These are phyloP conservation scores for Pan paniscus DNA, from an alignment of 2,113 vertebrate species.

Conservation along the genomic window DNA sequence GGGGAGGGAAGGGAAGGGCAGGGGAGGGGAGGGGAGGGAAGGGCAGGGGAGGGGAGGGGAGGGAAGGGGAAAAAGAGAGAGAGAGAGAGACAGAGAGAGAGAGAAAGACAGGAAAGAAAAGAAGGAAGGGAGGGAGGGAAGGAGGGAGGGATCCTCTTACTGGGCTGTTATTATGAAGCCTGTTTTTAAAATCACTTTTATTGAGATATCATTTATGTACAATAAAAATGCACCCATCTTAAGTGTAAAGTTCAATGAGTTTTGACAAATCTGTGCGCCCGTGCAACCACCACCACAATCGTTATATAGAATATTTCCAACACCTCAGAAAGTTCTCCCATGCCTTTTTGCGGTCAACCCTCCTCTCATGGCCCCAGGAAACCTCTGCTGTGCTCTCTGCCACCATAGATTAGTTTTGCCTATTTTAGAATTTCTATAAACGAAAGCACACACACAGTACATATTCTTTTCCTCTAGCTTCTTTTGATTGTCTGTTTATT, in stretches of 20 bases:
- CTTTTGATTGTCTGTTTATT: background rate
- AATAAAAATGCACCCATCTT: background rate
- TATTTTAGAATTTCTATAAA: background rate
- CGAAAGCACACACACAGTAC: background rate
- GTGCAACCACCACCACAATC: background rate
- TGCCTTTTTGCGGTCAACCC: background rate
- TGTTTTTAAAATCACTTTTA: background rate
- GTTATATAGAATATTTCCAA: background rate
- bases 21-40: fast-evolving
- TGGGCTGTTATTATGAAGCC: background rate
- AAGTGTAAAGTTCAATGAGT: background rate
- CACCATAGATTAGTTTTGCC: background rate
- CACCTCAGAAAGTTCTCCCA: background rate
- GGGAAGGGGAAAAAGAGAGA: too few species aligned
- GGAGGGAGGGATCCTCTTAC: background rate
- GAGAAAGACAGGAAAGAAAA: too few species aligned
- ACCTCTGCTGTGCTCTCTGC: background rate
- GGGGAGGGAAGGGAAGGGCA: too few species aligned
- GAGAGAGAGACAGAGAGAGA: too few species aligned
- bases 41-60: too few species aligned
- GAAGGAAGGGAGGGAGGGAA: too few species aligned
- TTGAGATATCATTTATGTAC: background rate
- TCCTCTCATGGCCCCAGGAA: background rate
- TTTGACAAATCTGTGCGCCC: background rate
- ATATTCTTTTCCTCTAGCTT: background rate